Conservation (phyloP, 2,888 invertebrate genomes). For the Leptopilina drosophilae region DNA sequence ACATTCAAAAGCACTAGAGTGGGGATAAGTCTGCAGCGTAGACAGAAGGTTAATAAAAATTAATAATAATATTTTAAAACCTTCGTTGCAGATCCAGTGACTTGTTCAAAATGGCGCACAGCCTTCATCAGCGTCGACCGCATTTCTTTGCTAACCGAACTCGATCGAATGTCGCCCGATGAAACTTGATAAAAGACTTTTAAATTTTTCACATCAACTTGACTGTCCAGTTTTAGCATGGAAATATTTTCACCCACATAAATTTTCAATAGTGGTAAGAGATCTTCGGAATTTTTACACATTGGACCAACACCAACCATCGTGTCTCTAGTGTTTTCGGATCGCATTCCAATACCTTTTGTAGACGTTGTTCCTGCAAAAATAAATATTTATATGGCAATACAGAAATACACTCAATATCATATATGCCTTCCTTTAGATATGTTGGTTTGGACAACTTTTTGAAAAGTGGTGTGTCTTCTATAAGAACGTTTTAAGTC, state of each 20-base stretch:
- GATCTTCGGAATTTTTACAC: slow-evolving; percentile 87
- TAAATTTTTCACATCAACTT: slow-evolving; percentile 81
- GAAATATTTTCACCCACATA: slow-evolving; percentile 79
- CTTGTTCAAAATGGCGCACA: slow-evolving; percentile 75
- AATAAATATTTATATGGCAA: too few species aligned
- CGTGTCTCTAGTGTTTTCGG: slow-evolving; percentile 80
- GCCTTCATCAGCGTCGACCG: slow-evolving; percentile 81
- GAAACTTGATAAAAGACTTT: slow-evolving; percentile 88
- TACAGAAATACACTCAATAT: not conserved
- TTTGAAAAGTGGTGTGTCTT: too few species aligned
- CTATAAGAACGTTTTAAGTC: too few species aligned
- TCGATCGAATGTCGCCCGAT: slow-evolving; percentile 85
- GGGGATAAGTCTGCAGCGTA: too few species aligned
- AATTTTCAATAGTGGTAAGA: slow-evolving; percentile 86
- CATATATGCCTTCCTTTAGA: too few species aligned
- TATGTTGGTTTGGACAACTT: too few species aligned
- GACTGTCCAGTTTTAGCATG: slow-evolving; percentile 82
- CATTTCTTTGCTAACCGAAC: slow-evolving; percentile 84
- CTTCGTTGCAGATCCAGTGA: slow-evolving; percentile 71
- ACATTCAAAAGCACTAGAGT: too few species aligned
- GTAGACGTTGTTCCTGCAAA: slow-evolving; percentile 81
- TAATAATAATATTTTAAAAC: slow-evolving; percentile 54
- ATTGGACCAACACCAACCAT: slow-evolving; percentile 93
- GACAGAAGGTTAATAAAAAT: too few species aligned
- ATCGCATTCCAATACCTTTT: slow-evolving; percentile 82